Evolutionary conservation across 1,140 invertebrate species (phyloP), one percentile per base, ranked within the genome.

Genomic region (Mizuhopecten yessoensis): DNA sequence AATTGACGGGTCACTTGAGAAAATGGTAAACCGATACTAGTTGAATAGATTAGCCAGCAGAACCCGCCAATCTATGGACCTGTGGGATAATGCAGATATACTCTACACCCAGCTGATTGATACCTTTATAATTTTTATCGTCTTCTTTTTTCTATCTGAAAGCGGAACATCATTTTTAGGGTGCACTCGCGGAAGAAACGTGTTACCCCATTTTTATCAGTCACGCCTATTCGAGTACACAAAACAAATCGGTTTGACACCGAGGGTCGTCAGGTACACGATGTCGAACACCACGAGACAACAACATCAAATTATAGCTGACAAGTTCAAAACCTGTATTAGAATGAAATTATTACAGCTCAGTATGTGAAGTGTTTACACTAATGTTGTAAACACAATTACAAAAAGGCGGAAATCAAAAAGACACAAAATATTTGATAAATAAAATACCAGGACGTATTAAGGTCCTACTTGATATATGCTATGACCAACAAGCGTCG

Each of bases 1-100:
- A 75, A 75, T 75, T 75, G 57, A 75, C 57, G 57, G 57, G 57
- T 75, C 57, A 75, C 57, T 75, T 75, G 57, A 75, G 57, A 75
- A 75, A 75, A 75, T 75, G 57, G 57, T 75, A 75, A 75, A 75
- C 57, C 11, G 57, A 75, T 75, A 75, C 57, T 75, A 23, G 57
- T 75, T 75, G 57, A 75, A 75, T 75, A 75, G 57, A 75, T 75
- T 75, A 75, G 57, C 15, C 5, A n/a, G 57, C 11, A 17, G n/a
- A 75, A 75, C 57, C 57, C 57, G 23, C 57, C 57, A 75, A 75
- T 75, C 57, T 75, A 1, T n/a, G 57, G 0, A 23, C 57, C 57
- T 75, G 57, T 1, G 11, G 57, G n/a, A 29, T 75, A 75, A 75
- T 75, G 29, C 57, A 75, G n/a, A 75, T 75, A 75, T 75, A 29